A percentile compares a stretch with the other conserved stretches of the same genome.
Evolutionary conservation across 2,797 vertebrate species (phyloP).

Genomic region (Pelobates cultripes): DNA sequence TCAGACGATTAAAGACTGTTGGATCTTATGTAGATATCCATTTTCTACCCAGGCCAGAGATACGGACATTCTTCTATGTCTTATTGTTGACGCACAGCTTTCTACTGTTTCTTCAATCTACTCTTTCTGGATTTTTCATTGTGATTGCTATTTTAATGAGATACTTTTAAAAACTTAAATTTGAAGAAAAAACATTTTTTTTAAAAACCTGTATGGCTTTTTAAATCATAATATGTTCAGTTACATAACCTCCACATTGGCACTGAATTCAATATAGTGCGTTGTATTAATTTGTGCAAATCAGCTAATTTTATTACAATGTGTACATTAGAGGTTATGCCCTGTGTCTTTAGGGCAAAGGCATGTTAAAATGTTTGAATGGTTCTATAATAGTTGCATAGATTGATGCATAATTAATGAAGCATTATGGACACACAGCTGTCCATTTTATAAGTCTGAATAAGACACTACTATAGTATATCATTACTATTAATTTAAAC

Average conservation of each 20-base stretch:
- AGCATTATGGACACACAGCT: constrained; percentile 4
- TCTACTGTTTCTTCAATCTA: no score
- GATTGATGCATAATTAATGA: neutral
- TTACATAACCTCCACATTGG: neutral
- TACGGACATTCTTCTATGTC: no score
- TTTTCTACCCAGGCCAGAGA: no score
- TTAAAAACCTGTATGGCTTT: no score
- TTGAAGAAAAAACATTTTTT: no score
- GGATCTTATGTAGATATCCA: no score
- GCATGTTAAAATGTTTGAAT: neutral
- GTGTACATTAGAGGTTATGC: neutral
- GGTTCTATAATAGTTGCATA: neutral
- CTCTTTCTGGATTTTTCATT: no score
- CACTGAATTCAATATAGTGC: neutral
- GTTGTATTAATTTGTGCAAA: neutral
- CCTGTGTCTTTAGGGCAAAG: neutral
- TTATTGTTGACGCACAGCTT: no score
- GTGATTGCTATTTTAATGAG: no score
- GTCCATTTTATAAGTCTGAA: neutral
- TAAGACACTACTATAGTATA: neutral
- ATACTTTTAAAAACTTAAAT: no score
- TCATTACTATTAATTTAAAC: neutral
- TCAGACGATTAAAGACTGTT: no score
- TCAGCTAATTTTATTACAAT: neutral
- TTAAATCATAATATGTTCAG: no score